Base-by-base conservation (phyloP, 2,888 invertebrate species). In the Caenorhabditis zanzibari region DNA sequence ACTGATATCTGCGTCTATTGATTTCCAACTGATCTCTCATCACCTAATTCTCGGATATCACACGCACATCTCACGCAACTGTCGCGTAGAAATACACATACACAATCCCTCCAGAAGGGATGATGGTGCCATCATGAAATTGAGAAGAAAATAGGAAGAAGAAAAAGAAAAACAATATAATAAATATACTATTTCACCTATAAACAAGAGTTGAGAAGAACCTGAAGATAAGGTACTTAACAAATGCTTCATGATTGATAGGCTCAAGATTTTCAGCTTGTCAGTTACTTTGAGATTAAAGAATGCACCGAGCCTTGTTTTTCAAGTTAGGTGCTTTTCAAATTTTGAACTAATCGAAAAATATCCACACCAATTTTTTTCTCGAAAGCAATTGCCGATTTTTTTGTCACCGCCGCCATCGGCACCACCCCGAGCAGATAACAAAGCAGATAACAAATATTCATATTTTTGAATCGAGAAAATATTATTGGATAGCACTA, bases 11-110 rank as follows among this genome's bases (percentile, higher is more conserved):
- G 77, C 69, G 77, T 71, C 77, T 77, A 52, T 26, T 22, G 77
- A 77, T 77, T 52, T 22, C 26, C 35, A 59, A 28, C n/a, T 28
- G 47, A 49, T 77, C 54, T 28, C 54, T 63, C 4, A 28, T 52
- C 68, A 41, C 63, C 77, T 63, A 68, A 71, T 77, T 77, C 69
- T 77, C 77, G 41, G 77, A 77, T 77, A 77, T 71, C 77, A 77
- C 77, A 77, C 77, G 77, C 77, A 52, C 52, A 77, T 77, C 71
- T 69, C 63, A 77, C 77, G 77, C 77, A 77, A 77, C 77, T 77
- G 77, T 77, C 63, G 71, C 54, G 52, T 49, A 59, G 69, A 69
- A 49, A 77, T 54, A 69, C 69, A 76, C 76, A 69, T 69, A 69
- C 76, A 71, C 77, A 77, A 59, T 61, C 47, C 58, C 38, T 54